phyloP scores from a whole-genome alignment of 2,113 vertebrate species.

The Hirundichthys speculiger region DNA sequence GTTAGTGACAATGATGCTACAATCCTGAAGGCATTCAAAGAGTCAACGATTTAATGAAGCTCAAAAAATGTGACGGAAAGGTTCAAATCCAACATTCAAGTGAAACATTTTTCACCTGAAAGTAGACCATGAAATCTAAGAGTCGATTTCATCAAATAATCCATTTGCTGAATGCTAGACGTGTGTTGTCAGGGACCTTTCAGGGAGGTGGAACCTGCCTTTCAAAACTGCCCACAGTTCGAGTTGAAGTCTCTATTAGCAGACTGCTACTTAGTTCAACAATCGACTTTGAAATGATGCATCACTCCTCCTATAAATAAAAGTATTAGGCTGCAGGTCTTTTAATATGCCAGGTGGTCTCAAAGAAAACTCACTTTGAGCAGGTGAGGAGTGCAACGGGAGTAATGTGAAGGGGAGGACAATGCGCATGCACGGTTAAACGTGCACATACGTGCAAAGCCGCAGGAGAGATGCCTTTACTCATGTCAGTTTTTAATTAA shows the following conservation, averaged over 20 bases:
- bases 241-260: no score
- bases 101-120: conserved; percentile 40
- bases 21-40: conserved; percentile 22
- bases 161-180: conserved; percentile 45
- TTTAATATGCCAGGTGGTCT: no score
- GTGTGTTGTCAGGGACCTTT: conserved; percentile 61
- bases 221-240: conserved; percentile 46
- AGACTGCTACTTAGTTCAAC: no score
- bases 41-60: conserved; percentile 20
- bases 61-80: conserved; percentile 30
- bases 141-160: conserved; percentile 58
- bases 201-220: conserved; percentile 29
- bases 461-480: neutral
- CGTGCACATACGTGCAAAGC: neutral
- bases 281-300: no score
- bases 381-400: no score
- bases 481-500: conserved; percentile 62
- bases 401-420: no score
- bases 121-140: conserved; percentile 47
- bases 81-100: conserved; percentile 49
- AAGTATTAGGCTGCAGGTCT: no score
- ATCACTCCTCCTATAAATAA: no score
- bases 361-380: no score
- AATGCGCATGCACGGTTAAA: neutral
- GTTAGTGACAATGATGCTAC: conserved; percentile 11